Conservation (phyloP, 2,797 vertebrate genomes). For the Thaleichthys pacificus region DNA sequence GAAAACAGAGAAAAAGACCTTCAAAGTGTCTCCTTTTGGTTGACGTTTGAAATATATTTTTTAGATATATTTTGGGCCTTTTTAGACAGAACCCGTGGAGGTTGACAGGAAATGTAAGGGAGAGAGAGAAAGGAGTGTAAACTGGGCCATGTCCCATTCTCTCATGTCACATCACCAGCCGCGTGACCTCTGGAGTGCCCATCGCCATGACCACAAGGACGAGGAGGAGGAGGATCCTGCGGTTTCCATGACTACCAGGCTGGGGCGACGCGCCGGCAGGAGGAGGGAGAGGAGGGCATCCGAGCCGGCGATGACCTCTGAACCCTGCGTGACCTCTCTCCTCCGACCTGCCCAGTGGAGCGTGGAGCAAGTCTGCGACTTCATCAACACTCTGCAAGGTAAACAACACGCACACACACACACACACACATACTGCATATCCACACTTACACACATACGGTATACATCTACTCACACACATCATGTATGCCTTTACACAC, state of each 20-base stretch:
- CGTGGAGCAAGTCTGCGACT: conserved; percentile 92
- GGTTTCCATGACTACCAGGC: conserved; percentile 83
- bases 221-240: conserved; percentile 76
- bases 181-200: conserved; percentile 68
- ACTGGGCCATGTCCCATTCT: not conserved
- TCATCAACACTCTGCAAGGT: conserved; percentile 94
- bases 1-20: too few relatives aligned
- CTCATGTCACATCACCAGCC: conserved; percentile 43
- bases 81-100: too few relatives aligned
- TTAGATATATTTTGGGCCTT: too few relatives aligned
- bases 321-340: conserved; percentile 61
- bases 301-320: conserved; percentile 74
- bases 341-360: conserved; percentile 87
- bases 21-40: too few relatives aligned
- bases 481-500: not conserved
- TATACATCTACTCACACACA: too few relatives aligned
- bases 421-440: too few relatives aligned
- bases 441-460: too few relatives aligned
- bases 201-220: conserved; percentile 58
- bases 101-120: too few relatives aligned
- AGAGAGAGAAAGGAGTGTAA: too few relatives aligned
- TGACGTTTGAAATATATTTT: too few relatives aligned
- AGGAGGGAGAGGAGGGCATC: conserved; percentile 79
- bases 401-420: conserved; percentile 12
- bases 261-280: conserved; percentile 79